A percentile compares a stretch with the other conserved stretches of the same genome.
These are phyloP conservation scores for Otolemur crassicaudatus DNA, from an alignment of 2,797 vertebrate genomes.

Conservation along the genomic window DNA sequence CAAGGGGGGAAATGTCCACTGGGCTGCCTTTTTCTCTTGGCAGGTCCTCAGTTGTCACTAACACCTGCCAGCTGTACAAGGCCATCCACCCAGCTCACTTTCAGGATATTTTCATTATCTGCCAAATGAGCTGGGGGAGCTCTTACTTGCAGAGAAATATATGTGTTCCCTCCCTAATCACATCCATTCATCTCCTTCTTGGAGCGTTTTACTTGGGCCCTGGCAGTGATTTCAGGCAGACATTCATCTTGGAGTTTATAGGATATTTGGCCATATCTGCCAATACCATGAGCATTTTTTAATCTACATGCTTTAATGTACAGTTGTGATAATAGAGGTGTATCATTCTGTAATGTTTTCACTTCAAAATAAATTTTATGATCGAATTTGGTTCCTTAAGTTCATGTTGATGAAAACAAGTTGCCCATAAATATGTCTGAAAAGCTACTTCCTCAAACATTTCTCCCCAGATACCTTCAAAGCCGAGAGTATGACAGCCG, in stretches of 20 bases:
- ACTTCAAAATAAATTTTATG: constrained; percentile 24
- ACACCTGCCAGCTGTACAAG: background rate
- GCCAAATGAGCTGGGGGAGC: background rate
- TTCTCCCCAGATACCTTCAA: constrained; percentile 41
- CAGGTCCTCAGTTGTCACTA: background rate
- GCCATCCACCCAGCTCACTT: background rate
- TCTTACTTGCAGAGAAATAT: background rate
- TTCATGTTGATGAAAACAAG: constrained; percentile 56
- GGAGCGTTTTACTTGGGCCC: background rate
- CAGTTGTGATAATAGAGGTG: constrained; percentile 19
- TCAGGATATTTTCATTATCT: constrained; percentile 22
- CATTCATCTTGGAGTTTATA: constrained; percentile 28
- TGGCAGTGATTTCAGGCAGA: background rate
- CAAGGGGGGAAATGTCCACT: background rate
- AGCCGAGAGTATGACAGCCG: constrained; percentile 11
- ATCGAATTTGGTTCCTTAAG: constrained; percentile 36
- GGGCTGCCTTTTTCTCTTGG: background rate
- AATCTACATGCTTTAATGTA: constrained; percentile 5
- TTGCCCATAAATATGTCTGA: background rate
- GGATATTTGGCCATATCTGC: background rate
- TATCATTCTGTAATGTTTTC: constrained; percentile 4
- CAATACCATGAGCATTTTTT: background rate
- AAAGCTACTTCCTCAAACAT: constrained; percentile 52
- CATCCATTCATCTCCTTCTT: background rate
- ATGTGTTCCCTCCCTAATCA: background rate